Evolutionary conservation across 2,797 vertebrate genomes (phyloP).

Genomic region (Betta splendens): DNA sequence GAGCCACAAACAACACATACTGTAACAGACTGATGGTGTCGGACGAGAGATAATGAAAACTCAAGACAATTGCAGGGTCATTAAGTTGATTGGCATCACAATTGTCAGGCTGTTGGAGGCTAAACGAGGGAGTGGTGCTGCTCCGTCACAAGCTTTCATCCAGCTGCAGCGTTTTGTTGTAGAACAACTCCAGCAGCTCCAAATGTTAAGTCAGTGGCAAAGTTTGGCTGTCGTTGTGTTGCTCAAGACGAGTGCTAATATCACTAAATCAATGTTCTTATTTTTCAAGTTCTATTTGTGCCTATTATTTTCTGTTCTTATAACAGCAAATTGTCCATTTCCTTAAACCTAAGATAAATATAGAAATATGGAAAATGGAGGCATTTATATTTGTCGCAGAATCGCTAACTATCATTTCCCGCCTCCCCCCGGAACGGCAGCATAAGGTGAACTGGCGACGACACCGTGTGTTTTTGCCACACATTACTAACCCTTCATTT

Average conservation of each 20-base stretch:
- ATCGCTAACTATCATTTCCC: conserved; percentile 67
- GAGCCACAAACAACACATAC: conserved; percentile 82
- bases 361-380: conserved; percentile 37
- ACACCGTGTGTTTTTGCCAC: conserved; percentile 20
- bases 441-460: conserved; percentile 34
- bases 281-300: conserved; percentile 1
- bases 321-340: conserved; percentile 2
- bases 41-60: conserved; percentile 83
- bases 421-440: conserved; percentile 54
- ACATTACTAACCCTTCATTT: conserved; percentile 48
- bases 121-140: conserved; percentile 78
- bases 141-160: conserved; percentile 84
- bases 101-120: conserved; percentile 88
- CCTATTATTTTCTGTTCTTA: background rate
- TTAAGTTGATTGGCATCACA: conserved; percentile 89
- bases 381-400: conserved; percentile 62
- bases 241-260: too few species aligned
- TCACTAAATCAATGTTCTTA: background rate
- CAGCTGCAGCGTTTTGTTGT: conserved; percentile 22
- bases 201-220: conserved; percentile 2
- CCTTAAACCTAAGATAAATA: conserved; percentile 1
- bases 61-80: conserved; percentile 87
- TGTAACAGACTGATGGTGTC: conserved; percentile 92
- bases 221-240: conserved; percentile 9
- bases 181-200: conserved; percentile 30